Percentiles rank a stretch among this genome's conserved stretches.
phyloP scores from a whole-genome alignment of 2,888 invertebrate genomes.

The Silvanus unidentatus region DNA sequence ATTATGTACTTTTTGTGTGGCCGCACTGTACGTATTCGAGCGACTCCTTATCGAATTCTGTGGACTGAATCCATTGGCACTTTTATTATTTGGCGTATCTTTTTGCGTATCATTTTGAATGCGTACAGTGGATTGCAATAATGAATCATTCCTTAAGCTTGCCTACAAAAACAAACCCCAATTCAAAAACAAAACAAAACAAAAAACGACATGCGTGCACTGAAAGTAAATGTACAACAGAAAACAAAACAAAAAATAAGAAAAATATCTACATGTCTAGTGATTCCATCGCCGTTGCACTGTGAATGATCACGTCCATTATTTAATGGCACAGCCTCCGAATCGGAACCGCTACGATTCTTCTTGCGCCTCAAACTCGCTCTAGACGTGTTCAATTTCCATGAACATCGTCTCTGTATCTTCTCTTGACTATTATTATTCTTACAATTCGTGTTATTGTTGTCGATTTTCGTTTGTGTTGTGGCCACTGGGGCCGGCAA shows the following conservation, averaged over 20 bases:
- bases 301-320: slow-evolving; percentile 70
- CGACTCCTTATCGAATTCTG: slow-evolving; percentile 63
- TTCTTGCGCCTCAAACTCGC: slow-evolving; percentile 68
- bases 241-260: too few species aligned
- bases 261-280: slow-evolving; percentile 42
- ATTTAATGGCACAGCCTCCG: slow-evolving; percentile 58
- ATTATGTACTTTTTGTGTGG: slow-evolving; percentile 29
- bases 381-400: slow-evolving; percentile 62
- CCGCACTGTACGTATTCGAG: slow-evolving; percentile 42
- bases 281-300: slow-evolving; percentile 56
- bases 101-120: slow-evolving; percentile 75
- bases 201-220: background rate
- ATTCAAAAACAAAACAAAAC: background rate
- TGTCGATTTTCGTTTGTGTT: slow-evolving; percentile 16
- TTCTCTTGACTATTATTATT: slow-evolving; percentile 37
- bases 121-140: slow-evolving; percentile 56
- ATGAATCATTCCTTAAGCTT: slow-evolving; percentile 53
- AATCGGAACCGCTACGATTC: slow-evolving; percentile 54
- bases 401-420: slow-evolving; percentile 66
- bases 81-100: slow-evolving; percentile 61
- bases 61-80: slow-evolving; percentile 56
- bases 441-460: too few species aligned
- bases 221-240: too few species aligned
- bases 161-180: slow-evolving; percentile 32
- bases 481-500: slow-evolving; percentile 13